Base-by-base conservation (phyloP, 2,113 vertebrate genomes). In the Pangasianodon hypophthalmus region DNA sequence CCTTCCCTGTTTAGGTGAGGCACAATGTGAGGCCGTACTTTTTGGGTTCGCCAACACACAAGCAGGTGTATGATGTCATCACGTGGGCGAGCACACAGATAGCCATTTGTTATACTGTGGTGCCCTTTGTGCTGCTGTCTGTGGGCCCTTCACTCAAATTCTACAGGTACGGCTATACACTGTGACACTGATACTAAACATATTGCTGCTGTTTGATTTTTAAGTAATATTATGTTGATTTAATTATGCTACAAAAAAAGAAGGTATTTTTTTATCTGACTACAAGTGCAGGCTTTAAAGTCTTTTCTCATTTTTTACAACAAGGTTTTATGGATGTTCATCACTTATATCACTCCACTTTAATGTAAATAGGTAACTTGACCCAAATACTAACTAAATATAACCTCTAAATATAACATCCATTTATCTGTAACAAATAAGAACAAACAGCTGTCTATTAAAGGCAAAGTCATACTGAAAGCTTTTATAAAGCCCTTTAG, bases 51-150 rank as follows among this genome's bases (percentile, higher is more conserved):
- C 93, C 96, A 7, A 84, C 91, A 69, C 96, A 96, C 90, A 98
- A 98, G 87, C 88, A 97, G 37, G 91, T 97, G 83, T 99, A 98
- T 54, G 97, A 99, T 91, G 81, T 97, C 71, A 84, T 97, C 88
- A 99, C 98, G 0, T 98, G 98, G 97, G 93, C 95, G 1, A 94
- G 94, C 64, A 98, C 98, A 90, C 98, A 98, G 94, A 90, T 97
- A 67, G 97, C 97, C 92, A 97, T 99, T 93, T 98, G 98, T 93
- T 99, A 99, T 94, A 99, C 97, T 0, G 98, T 98, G 0, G 97
- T 97, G 80, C 98, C 98, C 1, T 99, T 99, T 86, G 97, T 99
- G 85, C 96, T 99, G 92, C 96, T 99, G n/a, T 98, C 98, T 52
- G 91, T 98, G 75, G 97, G 96, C 60, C 97, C 98, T 0, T 98